Conservation (phyloP, 2,797 vertebrate genomes). For the Dallia pectoralis region DNA sequence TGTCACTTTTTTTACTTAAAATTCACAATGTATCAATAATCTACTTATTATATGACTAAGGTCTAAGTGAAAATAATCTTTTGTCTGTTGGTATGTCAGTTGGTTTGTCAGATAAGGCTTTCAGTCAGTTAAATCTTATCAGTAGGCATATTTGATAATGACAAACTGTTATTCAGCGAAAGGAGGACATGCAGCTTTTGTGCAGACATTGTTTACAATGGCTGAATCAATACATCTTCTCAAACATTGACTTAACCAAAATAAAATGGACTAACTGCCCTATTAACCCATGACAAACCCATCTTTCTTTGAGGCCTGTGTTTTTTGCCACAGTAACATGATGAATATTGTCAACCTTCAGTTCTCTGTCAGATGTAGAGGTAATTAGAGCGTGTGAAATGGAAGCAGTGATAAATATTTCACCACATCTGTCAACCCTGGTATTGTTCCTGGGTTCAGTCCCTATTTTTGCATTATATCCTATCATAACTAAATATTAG, state of each 20-base stretch:
- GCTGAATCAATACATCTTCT: not conserved
- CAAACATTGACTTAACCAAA: not conserved
- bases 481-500: not conserved
- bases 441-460: not conserved
- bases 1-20: not conserved
- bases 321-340: not conserved
- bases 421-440: slow-evolving; percentile 1
- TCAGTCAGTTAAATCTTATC: not conserved
- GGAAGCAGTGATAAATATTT: slow-evolving; percentile 20
- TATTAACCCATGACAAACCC: not conserved
- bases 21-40: not conserved
- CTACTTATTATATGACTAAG: not conserved
- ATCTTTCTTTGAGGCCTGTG: not conserved
- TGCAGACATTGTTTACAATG: not conserved
- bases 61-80: not conserved
- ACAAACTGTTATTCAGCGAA: not conserved
- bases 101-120: not conserved
- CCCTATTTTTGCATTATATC: not conserved
- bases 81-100: not conserved
- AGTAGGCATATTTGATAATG: not conserved
- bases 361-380: slow-evolving; percentile 1
- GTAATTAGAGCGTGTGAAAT: slow-evolving; percentile 13
- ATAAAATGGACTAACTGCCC: not conserved
- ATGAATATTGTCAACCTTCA: not conserved
- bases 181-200: not conserved